These are phyloP conservation scores for Bimastos eiseni DNA, from an alignment of 2,888 invertebrate genomes.

Conservation along the genomic window DNA sequence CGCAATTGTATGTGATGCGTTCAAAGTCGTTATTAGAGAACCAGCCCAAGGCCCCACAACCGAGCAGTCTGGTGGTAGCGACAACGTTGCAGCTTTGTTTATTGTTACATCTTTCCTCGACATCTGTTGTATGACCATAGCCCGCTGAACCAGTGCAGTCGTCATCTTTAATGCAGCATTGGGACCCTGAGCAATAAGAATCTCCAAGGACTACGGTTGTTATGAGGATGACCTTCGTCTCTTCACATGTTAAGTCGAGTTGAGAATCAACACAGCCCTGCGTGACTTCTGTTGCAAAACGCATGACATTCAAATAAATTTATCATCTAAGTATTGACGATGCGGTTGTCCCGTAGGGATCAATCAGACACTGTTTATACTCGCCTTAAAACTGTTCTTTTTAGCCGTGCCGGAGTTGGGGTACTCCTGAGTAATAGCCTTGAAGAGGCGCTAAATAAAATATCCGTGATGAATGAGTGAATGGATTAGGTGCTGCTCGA, in stretches of 20 bases:
- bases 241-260: background rate
- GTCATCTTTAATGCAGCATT: background rate
- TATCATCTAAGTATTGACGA: background rate
- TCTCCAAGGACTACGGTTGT: slow-evolving; percentile 14
- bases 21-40: background rate
- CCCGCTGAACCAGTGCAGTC: background rate
- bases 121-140: background rate
- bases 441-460: too few species aligned
- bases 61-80: background rate
- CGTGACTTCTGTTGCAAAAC: background rate
- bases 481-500: too few species aligned
- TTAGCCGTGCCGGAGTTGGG: too few species aligned
- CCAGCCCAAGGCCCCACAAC: background rate
- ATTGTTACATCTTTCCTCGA: background rate
- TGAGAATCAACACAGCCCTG: background rate
- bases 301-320: background rate
- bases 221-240: background rate
- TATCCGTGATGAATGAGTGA: too few species aligned
- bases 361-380: too few species aligned
- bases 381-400: too few species aligned
- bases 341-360: too few species aligned
- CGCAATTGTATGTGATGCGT: background rate
- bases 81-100: background rate
- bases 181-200: background rate
- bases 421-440: too few species aligned